Percentiles rank a stretch among this genome's conserved stretches.
Conservation (phyloP, 2,113 vertebrate genomes). For the Tenebrosternarchus preto region DNA sequence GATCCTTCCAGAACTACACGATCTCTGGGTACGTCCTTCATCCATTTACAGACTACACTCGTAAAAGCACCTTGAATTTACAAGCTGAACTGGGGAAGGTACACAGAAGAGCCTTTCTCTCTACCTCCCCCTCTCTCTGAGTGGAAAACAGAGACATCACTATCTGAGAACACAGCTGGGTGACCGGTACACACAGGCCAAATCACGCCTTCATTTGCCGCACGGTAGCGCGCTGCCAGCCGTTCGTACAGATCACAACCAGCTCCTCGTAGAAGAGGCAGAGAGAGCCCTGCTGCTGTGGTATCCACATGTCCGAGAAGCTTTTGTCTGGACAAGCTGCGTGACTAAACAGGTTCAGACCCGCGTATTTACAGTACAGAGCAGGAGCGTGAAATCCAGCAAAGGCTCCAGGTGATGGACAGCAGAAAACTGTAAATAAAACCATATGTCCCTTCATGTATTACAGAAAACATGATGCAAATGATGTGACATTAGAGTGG, state of each 20-base stretch:
- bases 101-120: slow-evolving; percentile 48
- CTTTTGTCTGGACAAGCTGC: slow-evolving; percentile 35
- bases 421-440: background rate
- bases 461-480: slow-evolving; percentile 16
- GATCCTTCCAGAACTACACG: background rate
- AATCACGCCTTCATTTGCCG: slow-evolving; percentile 44
- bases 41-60: background rate
- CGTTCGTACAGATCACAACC: slow-evolving; percentile 47
- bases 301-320: slow-evolving; percentile 44
- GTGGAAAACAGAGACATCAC: slow-evolving; percentile 29
- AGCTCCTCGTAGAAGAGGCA: too few relatives aligned
- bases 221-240: slow-evolving; percentile 45
- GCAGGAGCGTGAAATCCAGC: slow-evolving; percentile 25
- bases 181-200: slow-evolving; percentile 34
- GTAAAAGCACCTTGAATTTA: slow-evolving; percentile 43
- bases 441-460: slow-evolving; percentile 13
- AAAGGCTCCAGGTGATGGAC: slow-evolving; percentile 30
- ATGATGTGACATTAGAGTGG: slow-evolving; percentile 1
- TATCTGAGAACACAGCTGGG: slow-evolving; percentile 50
- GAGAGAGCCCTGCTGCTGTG: slow-evolving; percentile 33
- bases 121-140: slow-evolving; percentile 7
- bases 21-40: slow-evolving; percentile 18
- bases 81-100: slow-evolving; percentile 24
- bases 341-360: slow-evolving; percentile 45
- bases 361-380: slow-evolving; percentile 42